phyloP scores from a whole-genome alignment of 2,888 invertebrate genomes.

The Gibbula magus region DNA sequence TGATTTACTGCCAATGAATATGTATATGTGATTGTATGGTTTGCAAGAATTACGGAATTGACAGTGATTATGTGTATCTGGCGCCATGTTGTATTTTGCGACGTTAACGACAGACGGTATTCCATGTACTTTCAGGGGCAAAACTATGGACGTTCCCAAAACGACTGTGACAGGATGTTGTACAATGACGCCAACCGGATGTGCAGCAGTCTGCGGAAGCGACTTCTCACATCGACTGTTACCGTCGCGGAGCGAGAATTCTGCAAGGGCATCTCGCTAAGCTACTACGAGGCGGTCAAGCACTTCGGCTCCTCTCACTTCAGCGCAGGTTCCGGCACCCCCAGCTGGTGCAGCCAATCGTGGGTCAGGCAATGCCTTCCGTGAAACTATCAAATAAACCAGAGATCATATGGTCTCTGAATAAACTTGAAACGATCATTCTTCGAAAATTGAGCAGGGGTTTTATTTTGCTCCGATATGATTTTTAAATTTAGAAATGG shows the following conservation, averaged over 20 bases:
- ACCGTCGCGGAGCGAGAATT: neutral
- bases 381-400: no score
- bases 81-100: no score
- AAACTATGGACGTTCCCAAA: neutral
- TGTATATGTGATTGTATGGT: no score
- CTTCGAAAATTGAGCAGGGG: no score
- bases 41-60: no score
- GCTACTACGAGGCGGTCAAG: slow-evolving; percentile 17
- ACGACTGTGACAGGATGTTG: slow-evolving; percentile 1
- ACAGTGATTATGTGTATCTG: no score
- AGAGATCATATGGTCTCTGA: no score
- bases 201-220: neutral
- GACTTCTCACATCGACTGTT: neutral
- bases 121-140: neutral
- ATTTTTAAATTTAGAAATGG: no score
- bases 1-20: no score
- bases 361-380: slow-evolving; percentile 20
- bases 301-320: slow-evolving; percentile 17
- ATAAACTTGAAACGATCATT: no score
- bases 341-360: neutral
- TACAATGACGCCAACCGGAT: slow-evolving; percentile 2
- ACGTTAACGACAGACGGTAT: no score
- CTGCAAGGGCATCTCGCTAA: neutral
- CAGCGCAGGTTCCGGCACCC: neutral
- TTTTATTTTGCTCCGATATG: no score